Conservation (phyloP, 2,888 invertebrate genomes). For the Microctonus aethiopoides region DNA sequence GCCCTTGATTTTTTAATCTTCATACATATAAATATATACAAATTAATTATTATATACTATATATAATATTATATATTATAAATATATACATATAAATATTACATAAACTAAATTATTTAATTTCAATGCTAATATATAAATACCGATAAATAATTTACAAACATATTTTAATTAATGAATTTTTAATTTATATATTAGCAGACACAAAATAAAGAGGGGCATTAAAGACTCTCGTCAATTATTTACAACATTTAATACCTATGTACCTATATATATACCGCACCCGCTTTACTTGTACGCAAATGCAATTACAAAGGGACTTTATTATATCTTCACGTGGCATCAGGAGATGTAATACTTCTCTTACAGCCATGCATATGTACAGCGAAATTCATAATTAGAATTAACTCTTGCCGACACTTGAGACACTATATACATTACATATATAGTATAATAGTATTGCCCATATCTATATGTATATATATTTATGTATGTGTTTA, state of each 20-base stretch:
- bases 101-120: too few relatives aligned
- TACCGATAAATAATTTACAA: too few relatives aligned
- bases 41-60: too few relatives aligned
- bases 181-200: neutral
- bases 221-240: neutral
- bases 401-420: constrained; percentile 2
- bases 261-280: neutral
- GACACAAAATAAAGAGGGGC: neutral
- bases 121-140: too few relatives aligned
- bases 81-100: too few relatives aligned
- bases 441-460: neutral
- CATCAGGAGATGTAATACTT: constrained; percentile 5
- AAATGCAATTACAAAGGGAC: neutral
- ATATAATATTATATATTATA: too few relatives aligned
- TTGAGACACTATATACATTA: neutral
- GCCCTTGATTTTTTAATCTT: too few relatives aligned
- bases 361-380: neutral
- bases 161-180: neutral
- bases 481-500: too few relatives aligned
- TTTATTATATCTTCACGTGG: constrained; percentile 1
- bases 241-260: neutral
- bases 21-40: too few relatives aligned
- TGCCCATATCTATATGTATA: neutral
- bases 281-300: neutral
- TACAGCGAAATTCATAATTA: constrained; percentile 10